Base-by-base conservation (phyloP, 2,888 invertebrate genomes). In the Sarcophaga caerulescens region DNA sequence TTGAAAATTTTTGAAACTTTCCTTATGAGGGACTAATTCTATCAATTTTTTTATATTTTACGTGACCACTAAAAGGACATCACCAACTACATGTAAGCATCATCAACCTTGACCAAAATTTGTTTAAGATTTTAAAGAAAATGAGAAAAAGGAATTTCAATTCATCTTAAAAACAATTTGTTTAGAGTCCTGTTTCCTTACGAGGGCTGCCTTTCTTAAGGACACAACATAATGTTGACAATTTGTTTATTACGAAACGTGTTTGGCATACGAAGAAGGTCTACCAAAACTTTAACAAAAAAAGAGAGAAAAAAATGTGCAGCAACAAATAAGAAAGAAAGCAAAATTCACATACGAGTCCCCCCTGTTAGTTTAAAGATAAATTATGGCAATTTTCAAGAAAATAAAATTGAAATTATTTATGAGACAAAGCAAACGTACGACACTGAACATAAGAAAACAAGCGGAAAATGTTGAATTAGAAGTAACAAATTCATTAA, bases 191-290 rank as follows among this genome's bases (percentile, higher is more conserved):
- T 79, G 74, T 77, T 75, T 59, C 60, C 47, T 65, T 59, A 12
- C 52, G 52, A 47, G 52, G 14, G 17, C 35, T 44, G 70, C 4
- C 75, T 75, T 70, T 66, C 45, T 75, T 71, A 80, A 78, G 78
- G 65, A 80, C 78, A 73, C 77, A 74, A 73, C 77, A 81, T 84
- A 79, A 86, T 86, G 86, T 86, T 86, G 84, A 84, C 86, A 86
- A 86, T 86, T 84, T 86, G 86, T 86, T 84, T 84, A 80, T 78
- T 78, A 74, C 71, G 52, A 81, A 81, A 86, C 86, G 84, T 86
- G 86, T 84, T 78, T 66, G 78, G 86, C 81, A 86, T 86, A 63
- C 35, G 17, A 59, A 65, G 23, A 62, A 19, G 21, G 35, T 60
- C 4, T 17, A 45, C 17, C 17, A 10, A 52, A 12, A 14, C 52